phyloP scores from a whole-genome alignment of 64 coral and sea anemone species.

The Platygyra sinensis region DNA sequence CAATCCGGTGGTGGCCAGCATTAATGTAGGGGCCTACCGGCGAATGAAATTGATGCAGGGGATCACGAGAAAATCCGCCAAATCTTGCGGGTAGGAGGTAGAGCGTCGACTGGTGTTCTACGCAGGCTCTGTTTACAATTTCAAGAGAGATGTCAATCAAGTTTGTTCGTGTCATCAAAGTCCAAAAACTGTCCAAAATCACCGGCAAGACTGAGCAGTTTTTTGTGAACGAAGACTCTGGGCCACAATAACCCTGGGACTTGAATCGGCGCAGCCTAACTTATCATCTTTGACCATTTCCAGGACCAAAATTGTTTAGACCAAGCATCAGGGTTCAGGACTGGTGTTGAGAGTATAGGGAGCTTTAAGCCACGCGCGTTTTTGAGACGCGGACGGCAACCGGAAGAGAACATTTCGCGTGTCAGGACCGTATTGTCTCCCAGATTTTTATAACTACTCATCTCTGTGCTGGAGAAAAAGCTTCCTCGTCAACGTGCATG shows the following conservation, averaged over 20 bases:
- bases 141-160: neutral
- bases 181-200: neutral
- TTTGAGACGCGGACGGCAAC: too few relatives aligned
- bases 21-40: neutral
- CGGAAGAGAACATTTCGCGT: too few relatives aligned
- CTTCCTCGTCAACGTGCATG: too few relatives aligned
- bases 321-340: neutral
- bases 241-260: neutral
- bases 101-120: conserved; percentile 13
- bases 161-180: neutral
- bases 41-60: neutral
- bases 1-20: neutral
- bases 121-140: neutral
- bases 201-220: neutral
- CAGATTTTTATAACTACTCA: too few relatives aligned
- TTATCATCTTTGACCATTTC: neutral
- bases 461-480: too few relatives aligned
- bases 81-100: neutral
- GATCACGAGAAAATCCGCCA: neutral
- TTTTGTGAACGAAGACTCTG: conserved; percentile 13
- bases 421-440: too few relatives aligned
- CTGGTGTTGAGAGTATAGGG: neutral
- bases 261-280: neutral
- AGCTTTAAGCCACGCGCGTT: too few relatives aligned
- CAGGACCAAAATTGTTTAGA: neutral